Evolutionary conservation across 1,140 invertebrate species (phyloP).

Genomic region (Drosophila novamexicana): DNA sequence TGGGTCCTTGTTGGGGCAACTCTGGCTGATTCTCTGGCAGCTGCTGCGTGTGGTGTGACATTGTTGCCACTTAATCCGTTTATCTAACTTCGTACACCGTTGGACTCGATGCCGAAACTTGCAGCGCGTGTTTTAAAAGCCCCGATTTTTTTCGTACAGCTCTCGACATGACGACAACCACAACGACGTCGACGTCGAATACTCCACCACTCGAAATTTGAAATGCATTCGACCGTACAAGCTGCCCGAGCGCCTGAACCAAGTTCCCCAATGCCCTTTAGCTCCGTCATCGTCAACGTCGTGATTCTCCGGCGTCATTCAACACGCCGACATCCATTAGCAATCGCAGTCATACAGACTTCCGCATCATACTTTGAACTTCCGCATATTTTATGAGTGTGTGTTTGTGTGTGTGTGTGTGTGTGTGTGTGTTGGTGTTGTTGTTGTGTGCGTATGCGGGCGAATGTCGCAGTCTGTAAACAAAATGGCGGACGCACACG

Average conservation of each 20-base stretch:
- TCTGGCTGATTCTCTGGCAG: background rate
- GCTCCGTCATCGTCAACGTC: conserved; percentile 24
- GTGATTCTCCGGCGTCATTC: conserved; percentile 15
- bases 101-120: conserved; percentile 80
- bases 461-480: conserved; percentile 47
- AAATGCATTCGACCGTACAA: conserved; percentile 74
- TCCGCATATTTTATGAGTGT: conserved; percentile 70
- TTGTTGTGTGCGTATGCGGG: conserved; percentile 41
- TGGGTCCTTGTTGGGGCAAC: conserved; percentile 4
- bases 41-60: conserved; percentile 48
- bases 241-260: conserved; percentile 37
- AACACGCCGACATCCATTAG: conserved; percentile 72
- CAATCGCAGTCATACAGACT: conserved; percentile 81
- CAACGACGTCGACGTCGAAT: background rate
- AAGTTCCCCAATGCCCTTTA: conserved; percentile 12
- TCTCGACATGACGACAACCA: conserved; percentile 22
- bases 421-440: conserved; percentile 27
- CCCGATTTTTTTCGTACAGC: conserved; percentile 37
- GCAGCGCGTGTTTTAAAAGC: conserved; percentile 68
- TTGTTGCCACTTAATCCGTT: conserved; percentile 84
- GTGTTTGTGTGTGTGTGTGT: conserved; percentile 34
- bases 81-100: conserved; percentile 84
- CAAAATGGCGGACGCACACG: conserved; percentile 72
- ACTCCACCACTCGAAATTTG: conserved; percentile 56
- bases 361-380: conserved; percentile 81